phyloP scores from a whole-genome alignment of 2,113 vertebrate species.

The Orcinus orca region DNA sequence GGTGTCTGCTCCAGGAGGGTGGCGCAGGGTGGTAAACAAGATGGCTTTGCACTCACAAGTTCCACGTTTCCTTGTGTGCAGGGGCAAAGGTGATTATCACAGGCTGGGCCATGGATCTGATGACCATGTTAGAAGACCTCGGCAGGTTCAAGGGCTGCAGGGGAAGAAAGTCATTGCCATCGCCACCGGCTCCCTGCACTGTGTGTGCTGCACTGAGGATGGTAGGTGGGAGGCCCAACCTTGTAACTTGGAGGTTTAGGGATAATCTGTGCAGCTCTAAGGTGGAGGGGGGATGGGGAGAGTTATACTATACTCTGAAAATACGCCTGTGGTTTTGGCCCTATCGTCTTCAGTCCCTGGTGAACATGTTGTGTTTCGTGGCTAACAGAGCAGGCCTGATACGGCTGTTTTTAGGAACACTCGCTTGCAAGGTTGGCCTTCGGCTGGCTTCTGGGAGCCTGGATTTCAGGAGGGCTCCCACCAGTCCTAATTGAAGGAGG shows the following conservation, averaged over 20 bases:
- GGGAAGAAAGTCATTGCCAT: slow-evolving; percentile 99
- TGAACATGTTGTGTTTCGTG: background rate
- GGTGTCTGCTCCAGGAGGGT: background rate
- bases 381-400: background rate
- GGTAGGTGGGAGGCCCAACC: slow-evolving; percentile 80
- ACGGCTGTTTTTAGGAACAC: background rate
- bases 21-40: background rate
- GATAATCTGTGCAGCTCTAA: background rate
- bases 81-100: slow-evolving; percentile 99
- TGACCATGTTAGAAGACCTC: slow-evolving; percentile 95
- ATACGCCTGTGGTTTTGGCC: background rate
- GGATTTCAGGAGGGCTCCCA: background rate
- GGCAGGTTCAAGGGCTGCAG: slow-evolving; percentile 97
- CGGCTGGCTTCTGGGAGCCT: background rate
- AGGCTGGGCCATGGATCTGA: slow-evolving; percentile 97
- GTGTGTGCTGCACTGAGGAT: slow-evolving; percentile 99
- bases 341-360: background rate
- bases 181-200: slow-evolving; percentile 97
- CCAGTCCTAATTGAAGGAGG: background rate
- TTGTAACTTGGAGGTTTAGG: background rate
- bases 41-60: background rate
- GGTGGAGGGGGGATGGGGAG: background rate
- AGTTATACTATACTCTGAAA: background rate
- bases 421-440: background rate
- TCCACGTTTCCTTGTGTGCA: slow-evolving; percentile 69